Conservation (phyloP, 2,113 vertebrate species). For the Plecturocebus donacophilus region DNA sequence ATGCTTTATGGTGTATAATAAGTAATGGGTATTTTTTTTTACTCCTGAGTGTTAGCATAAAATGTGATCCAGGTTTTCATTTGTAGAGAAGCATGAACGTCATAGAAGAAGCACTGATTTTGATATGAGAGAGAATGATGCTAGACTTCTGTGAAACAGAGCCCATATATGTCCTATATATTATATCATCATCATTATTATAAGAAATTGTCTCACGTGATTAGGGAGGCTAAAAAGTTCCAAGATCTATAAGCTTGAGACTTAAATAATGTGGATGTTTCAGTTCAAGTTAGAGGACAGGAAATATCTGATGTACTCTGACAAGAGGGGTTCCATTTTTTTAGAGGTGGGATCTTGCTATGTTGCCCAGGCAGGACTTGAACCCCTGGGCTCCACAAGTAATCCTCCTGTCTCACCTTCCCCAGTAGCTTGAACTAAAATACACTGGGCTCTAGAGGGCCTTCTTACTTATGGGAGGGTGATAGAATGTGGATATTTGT, state of each 20-base stretch:
- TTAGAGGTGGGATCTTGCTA: background rate
- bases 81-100: background rate
- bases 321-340: background rate
- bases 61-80: background rate
- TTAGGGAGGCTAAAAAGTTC: background rate
- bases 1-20: background rate
- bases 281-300: background rate
- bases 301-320: background rate
- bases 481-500: background rate
- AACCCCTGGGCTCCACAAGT: background rate
- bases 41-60: background rate
- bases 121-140: background rate
- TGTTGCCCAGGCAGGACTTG: background rate
- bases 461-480: background rate
- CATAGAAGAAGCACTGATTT: background rate
- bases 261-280: background rate
- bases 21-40: background rate
- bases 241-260: background rate
- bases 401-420: background rate
- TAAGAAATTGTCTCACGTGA: background rate
- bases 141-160: background rate
- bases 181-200: background rate
- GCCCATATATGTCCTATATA: background rate
- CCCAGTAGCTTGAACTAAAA: background rate
- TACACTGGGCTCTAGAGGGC: background rate